phyloP scores from a whole-genome alignment of 2,113 vertebrate genomes.

The Montifringilla adamsi region DNA sequence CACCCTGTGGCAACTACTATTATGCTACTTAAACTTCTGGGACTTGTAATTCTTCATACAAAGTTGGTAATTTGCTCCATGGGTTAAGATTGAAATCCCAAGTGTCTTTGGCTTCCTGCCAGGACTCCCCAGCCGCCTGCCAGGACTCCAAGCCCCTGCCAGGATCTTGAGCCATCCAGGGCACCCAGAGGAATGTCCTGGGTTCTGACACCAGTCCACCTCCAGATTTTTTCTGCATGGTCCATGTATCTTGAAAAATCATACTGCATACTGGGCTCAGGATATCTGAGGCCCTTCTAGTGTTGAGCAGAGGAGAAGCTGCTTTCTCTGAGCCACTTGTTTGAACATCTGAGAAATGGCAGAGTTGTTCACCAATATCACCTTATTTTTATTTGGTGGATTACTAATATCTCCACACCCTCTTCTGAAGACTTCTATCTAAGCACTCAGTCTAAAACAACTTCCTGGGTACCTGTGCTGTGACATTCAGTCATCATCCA shows the following conservation, averaged over 20 bases:
- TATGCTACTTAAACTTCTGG: too few relatives aligned
- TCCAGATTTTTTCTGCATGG: background rate
- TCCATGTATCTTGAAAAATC: background rate
- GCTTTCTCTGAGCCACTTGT: background rate
- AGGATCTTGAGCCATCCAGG: too few relatives aligned
- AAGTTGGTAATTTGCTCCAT: too few relatives aligned
- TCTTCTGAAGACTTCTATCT: background rate
- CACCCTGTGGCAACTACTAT: too few relatives aligned
- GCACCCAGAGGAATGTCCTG: too few relatives aligned
- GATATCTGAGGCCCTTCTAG: background rate
- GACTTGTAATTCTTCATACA: too few relatives aligned
- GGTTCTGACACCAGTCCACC: background rate
- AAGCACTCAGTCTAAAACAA: background rate
- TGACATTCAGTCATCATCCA: slow-evolving; percentile 53
- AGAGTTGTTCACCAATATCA: background rate
- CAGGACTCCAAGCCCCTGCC: too few relatives aligned
- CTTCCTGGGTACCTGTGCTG: background rate
- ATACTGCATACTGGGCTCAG: background rate
- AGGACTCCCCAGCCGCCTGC: too few relatives aligned
- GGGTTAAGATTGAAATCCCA: too few relatives aligned
- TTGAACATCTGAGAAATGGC: background rate
- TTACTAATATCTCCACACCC: background rate
- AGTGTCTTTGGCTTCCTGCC: too few relatives aligned
- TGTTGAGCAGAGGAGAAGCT: background rate
- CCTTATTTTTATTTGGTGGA: background rate